Base-by-base conservation (phyloP, 2,888 invertebrate genomes). In the Hololepta plana region DNA sequence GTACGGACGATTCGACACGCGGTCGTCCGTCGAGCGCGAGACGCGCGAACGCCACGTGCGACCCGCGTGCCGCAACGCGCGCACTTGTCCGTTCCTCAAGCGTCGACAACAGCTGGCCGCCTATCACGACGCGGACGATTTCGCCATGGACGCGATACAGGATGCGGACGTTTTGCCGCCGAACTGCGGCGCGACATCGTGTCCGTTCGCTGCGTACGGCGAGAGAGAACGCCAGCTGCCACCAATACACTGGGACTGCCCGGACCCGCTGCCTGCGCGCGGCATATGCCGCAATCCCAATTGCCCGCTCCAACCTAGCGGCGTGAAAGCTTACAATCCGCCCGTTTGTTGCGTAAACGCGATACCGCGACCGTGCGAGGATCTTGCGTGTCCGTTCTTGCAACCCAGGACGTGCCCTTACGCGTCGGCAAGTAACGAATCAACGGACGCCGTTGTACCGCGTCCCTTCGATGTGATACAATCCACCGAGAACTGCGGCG, bases 161-260 rank as follows among this genome's bases (percentile, higher is more conserved):
- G 30, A 34, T 31, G 4, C 27, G 17, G 21, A 31, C 10, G 20
- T 25, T 4, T 32, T 32, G 8, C 29, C 31, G 3, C 28, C 31
- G 11, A 46, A 40, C 16, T 52, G 51, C 31, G 46, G 47, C 9
- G 39, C 43, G 24, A 45, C 49, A 2, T 41, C 44, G 23, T 48
- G 49, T 29, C 40, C 43, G 3, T 45, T 42, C 28, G 43, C 43
- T 5, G 27, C 38, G 2, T 32, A 36, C 23, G 39, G 39, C 2
- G 34, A 35, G 2, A n/a, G n/a, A n/a, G n/a, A n/a, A n/a, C n/a
- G n/a, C n/a, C n/a, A n/a, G n/a, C 30, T 52, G 3, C 50, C 49
- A 1, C 53, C 54, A 3, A 54, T 54, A 24, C 54, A 54, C 32
- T 54, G 54, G 54, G 54, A 54, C 26, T 54, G 54, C 35, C 54